Evolutionary conservation across 2,113 vertebrate species (phyloP).

Genomic region (Hucho hucho): DNA sequence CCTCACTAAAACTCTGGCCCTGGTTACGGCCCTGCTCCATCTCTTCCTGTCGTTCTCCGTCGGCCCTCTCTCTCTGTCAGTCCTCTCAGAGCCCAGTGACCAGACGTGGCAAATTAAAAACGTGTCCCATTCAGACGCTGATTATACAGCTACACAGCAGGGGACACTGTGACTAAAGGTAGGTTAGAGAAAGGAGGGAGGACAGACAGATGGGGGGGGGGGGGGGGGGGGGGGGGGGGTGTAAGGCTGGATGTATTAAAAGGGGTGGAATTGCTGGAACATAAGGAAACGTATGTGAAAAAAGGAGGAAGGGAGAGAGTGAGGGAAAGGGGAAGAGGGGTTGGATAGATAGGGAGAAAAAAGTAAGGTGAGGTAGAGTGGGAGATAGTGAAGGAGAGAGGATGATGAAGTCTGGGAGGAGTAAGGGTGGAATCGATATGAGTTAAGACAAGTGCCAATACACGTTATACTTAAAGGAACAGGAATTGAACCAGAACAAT

Average conservation of each 20-base stretch:
- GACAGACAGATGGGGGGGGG: background rate
- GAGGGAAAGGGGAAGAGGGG: background rate
- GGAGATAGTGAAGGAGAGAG: background rate
- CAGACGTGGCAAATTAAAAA: constrained; percentile 71
- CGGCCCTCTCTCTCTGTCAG: constrained; percentile 4
- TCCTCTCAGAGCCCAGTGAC: constrained; percentile 24
- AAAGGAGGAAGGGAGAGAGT: constrained; percentile 11
- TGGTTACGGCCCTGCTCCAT: too few species aligned
- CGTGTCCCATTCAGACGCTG: constrained; percentile 72
- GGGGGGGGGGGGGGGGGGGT: constrained; percentile 22
- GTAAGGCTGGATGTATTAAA: constrained; percentile 3
- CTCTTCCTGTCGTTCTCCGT: constrained; percentile 20
- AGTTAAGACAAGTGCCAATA: constrained; percentile 73
- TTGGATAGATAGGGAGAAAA: constrained; percentile 14
- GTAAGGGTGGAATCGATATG: constrained; percentile 65
- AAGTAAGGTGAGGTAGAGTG: background rate
- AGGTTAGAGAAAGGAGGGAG: constrained; percentile 32
- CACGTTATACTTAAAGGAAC: constrained; percentile 69
- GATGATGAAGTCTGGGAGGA: background rate
- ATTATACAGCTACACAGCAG: constrained; percentile 57
- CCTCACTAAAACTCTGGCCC: too few species aligned
- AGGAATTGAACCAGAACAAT: constrained; percentile 66
- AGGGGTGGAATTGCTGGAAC: too few species aligned
- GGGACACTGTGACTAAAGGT: constrained; percentile 7
- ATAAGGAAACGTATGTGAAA: too few species aligned